Evolutionary conservation across 2,797 vertebrate genomes (phyloP).

Genomic region (Limosa lapponica): DNA sequence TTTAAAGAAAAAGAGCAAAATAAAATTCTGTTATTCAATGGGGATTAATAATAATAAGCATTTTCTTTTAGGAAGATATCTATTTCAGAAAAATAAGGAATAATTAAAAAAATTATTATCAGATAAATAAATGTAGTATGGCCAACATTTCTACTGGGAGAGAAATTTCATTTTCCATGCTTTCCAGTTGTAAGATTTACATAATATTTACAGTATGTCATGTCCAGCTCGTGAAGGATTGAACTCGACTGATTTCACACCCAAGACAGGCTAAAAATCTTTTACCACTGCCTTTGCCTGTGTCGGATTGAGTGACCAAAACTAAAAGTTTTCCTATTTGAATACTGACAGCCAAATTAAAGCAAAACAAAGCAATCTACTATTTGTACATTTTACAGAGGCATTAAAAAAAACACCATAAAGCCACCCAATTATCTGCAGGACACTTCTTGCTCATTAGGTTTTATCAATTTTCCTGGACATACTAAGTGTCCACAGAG

Average conservation of each 20-base stretch:
- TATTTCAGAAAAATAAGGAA: not conserved
- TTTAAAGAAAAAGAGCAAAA: not conserved
- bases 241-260: not conserved
- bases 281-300: not conserved
- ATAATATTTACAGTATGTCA: not conserved
- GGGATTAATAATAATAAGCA: fast-evolving
- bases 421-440: not conserved
- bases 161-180: not conserved
- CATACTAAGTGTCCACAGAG: not conserved
- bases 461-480: constrained; percentile 1
- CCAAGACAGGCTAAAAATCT: not conserved
- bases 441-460: not conserved
- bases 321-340: not conserved
- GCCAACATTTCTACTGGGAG: not conserved
- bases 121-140: not conserved
- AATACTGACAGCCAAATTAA: not conserved
- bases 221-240: not conserved
- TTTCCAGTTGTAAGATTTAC: not conserved
- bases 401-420: not conserved
- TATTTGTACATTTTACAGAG: not conserved
- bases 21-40: fast-evolving
- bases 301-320: not conserved
- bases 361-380: not conserved
- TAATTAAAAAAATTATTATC: not conserved
- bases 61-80: not conserved